Evolutionary conservation across 2,113 vertebrate species (phyloP).

Genomic region (Dascyllus trimaculatus): DNA sequence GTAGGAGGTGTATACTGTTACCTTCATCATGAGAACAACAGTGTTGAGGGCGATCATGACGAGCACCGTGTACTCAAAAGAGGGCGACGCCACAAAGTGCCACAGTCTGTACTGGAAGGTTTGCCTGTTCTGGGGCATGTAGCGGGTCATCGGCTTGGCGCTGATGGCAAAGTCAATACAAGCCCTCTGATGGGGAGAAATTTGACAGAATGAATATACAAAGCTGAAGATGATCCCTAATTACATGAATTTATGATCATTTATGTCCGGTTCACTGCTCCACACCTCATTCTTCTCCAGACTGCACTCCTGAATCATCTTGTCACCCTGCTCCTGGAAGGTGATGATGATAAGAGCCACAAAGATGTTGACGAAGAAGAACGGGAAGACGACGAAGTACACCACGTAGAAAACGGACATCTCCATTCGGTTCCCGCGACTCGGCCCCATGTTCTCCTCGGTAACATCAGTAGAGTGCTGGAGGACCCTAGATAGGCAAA

Average conservation of each 20-base stretch:
- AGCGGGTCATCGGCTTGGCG: constrained; percentile 96
- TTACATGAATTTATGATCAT: not conserved
- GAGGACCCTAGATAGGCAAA: constrained; percentile 87
- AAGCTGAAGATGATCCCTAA: not conserved
- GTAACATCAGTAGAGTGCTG: constrained; percentile 98
- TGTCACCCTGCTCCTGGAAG: constrained; percentile 99
- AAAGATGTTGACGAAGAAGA: constrained; percentile 99
- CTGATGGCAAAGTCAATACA: constrained; percentile 99
- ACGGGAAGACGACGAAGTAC: constrained; percentile 99
- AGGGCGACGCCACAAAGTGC: constrained; percentile 98
- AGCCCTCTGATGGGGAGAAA: constrained; percentile 88
- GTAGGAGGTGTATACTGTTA: constrained; percentile 58
- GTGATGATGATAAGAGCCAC: constrained; percentile 99
- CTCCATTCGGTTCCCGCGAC: constrained; percentile 98
- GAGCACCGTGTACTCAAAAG: constrained; percentile 98
- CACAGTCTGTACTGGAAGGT: constrained; percentile 97
- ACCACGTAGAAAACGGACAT: constrained; percentile 99
- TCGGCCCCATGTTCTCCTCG: constrained; percentile 96
- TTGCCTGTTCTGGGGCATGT: constrained; percentile 98
- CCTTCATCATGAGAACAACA: constrained; percentile 99
- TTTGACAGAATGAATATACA: not conserved
- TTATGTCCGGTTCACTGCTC: not conserved
- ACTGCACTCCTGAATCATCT: constrained; percentile 99
- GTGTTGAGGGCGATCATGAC: constrained; percentile 99
- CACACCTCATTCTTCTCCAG: constrained; percentile 98